Evolutionary conservation across 1,140 invertebrate genomes (phyloP), one percentile per base, ranked within the genome.

Genomic region (Galleria mellonella): DNA sequence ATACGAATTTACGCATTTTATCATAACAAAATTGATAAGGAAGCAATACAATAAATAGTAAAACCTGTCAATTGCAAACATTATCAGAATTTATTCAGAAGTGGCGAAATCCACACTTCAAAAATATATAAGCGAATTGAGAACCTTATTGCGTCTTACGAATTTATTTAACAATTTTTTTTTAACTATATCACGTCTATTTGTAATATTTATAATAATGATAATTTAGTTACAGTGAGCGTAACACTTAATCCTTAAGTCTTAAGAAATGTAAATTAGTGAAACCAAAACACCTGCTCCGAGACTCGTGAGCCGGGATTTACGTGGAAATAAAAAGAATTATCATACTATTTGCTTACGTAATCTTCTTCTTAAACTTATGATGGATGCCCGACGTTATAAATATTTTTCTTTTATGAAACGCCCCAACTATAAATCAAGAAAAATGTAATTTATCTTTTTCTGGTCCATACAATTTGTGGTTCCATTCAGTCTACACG

Each of bases 401-500:
- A 40, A 55, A 52, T 55, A 49, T 51, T 38, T 54, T 54, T 65
- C 62, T 63, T 55, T 58, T 66, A 46, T 48, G 45, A 63, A 60
- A 47, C 61, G 47, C 56, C 45, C 30, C 47, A 37, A 56, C 61
- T 49, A 78, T 78, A 73, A 75, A 78, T 75, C 74, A 78, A 47
- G 62, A 55, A 55, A 32, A 43, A 35, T 30, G 60, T 60, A 65
- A 78, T 78, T 75, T 67, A 73, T 75, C 69, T 75, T 62, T 6
- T 1, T 13, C 8, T 37, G 17, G n/a, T 17, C 9, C 9, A 37
- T 15, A 23, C 14, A 37, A 37, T 4, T 37, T n/a, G 12, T 35
- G 12, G 14, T n/a, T 37, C 14, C n/a, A 37, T 37, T 37, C 35
- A 37, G 5, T 3, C 15, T n/a, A n/a, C 7, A 8, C 9, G 35